phyloP scores from a whole-genome alignment of 2,113 vertebrate genomes.

The Sphaerodactylus townsendi region DNA sequence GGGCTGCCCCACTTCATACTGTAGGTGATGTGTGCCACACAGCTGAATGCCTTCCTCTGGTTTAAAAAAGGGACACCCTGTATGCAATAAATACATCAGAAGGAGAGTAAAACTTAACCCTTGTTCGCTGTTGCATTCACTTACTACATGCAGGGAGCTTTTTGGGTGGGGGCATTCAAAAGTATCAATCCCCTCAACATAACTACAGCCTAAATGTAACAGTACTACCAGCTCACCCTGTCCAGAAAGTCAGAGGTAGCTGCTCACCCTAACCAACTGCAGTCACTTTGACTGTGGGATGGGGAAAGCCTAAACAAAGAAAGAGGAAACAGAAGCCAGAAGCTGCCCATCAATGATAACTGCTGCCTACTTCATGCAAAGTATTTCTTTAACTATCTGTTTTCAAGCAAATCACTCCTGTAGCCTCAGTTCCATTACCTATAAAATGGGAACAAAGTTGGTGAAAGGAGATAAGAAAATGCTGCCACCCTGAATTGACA shows the following conservation, averaged over 20 bases:
- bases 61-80: background rate
- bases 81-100: background rate
- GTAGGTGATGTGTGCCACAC: background rate
- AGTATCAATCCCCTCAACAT: too few relatives aligned
- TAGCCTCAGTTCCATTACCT: background rate
- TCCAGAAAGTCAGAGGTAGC: background rate
- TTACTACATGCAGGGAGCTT: too few relatives aligned
- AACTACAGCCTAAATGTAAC: too few relatives aligned
- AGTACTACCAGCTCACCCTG: too few relatives aligned
- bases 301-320: too few relatives aligned
- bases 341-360: background rate
- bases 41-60: background rate
- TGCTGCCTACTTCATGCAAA: too few relatives aligned
- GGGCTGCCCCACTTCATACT: background rate
- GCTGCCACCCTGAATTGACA: background rate
- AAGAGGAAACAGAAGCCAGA: background rate
- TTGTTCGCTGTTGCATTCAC: background rate
- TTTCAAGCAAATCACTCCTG: background rate
- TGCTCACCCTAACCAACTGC: background rate
- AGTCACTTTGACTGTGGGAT: too few relatives aligned
- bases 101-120: background rate
- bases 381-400: background rate
- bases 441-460: background rate
- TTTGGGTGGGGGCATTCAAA: too few relatives aligned
- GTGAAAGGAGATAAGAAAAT: background rate